Conservation (phyloP, 2,888 invertebrate species). For the Trichopoda pennipes region DNA sequence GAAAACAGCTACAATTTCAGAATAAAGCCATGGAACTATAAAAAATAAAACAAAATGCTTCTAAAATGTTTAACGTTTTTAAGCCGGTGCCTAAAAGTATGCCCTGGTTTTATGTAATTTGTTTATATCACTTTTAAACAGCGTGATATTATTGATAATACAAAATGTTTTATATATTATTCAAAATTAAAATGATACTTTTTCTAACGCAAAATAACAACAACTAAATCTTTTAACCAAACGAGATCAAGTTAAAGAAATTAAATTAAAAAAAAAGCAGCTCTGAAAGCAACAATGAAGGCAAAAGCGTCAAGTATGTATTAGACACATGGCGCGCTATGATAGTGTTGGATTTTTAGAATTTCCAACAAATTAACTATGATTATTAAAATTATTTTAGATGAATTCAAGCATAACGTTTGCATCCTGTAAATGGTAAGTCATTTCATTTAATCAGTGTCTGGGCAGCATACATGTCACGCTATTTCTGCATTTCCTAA, state of each 20-base stretch:
- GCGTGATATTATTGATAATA: not conserved
- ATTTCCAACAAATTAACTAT: no score
- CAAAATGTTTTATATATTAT: not conserved
- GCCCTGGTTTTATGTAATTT: not conserved
- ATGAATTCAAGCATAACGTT: no score
- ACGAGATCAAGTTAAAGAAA: not conserved
- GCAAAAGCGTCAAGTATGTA: not conserved
- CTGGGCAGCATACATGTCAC: no score
- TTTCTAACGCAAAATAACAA: conserved; percentile 8
- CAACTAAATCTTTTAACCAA: not conserved
- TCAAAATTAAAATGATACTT: not conserved
- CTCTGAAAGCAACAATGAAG: not conserved
- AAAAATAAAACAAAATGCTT: not conserved
- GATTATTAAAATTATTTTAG: no score
- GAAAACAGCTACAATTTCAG: not conserved
- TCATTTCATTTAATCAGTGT: no score
- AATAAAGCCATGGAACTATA: not conserved
- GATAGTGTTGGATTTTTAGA: no score
- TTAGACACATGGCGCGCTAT: not conserved
- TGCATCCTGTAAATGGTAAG: no score
- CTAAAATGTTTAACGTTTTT: no score
- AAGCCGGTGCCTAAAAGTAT: no score
- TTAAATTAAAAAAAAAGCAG: not conserved
- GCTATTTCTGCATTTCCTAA: no score
- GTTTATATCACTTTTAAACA: not conserved